Evolutionary conservation across 2,888 invertebrate species (phyloP), one percentile per base, ranked within the genome.

Genomic region (Tyria jacobaeae): DNA sequence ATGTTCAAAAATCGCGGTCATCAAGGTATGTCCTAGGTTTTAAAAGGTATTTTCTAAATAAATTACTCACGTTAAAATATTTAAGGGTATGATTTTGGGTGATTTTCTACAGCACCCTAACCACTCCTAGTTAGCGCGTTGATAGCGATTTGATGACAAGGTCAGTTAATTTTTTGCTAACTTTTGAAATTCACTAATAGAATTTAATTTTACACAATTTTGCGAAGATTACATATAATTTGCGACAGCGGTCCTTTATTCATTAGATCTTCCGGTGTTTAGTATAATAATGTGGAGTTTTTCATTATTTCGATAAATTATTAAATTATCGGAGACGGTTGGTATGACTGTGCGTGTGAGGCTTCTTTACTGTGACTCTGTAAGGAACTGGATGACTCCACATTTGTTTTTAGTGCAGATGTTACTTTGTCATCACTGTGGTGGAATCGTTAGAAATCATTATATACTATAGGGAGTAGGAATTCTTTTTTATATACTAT

Each of bases 181-280:
- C 56, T 53, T 67, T 64, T 68, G 69, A 64, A 73, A 72, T 80
- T 76, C 76, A 75, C 88, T 90, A 90, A 91, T 91, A 89, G 83
- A 87, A 86, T 89, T 81, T 87, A 89, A 91, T 91, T 81, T 75
- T 60, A 75, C 70, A 62, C 71, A 83, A 87, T 86, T 85, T 82
- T 68, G 77, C 61, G 27, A 47, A n/a, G 61, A 72, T 82, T 77
- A 78, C 62, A 81, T 71, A 76, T 73, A 65, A 82, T 82, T 85
- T 78, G 70, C 55, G 68, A 54, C 68, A 66, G 66, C 60, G 65
- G 63, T n/a, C n/a, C 76, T 81, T 82, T 77, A 74, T 85, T 85
- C 85, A 86, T 90, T 87, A 90, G 76, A 67, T 89, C 85, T 87
- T 90, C 90, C 90, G 88, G 89, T 83, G 71, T 81, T 78, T 66